A percentile compares a stretch with the other conserved stretches of the same genome.
Conservation (phyloP, 2,797 vertebrate genomes). For the Antennarius maculatus region DNA sequence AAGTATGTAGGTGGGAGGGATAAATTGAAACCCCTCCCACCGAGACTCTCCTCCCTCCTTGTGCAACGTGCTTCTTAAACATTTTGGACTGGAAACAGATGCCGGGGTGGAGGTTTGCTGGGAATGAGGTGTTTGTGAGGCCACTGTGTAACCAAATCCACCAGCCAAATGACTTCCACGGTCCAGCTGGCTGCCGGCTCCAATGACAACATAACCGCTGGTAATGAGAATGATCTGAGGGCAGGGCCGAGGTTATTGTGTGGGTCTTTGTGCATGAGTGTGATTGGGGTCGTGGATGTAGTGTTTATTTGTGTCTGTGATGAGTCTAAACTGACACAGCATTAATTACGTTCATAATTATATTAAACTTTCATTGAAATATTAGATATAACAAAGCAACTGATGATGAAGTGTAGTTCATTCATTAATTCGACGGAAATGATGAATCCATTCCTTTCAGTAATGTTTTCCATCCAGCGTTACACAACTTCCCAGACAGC, state of each 20-base stretch:
- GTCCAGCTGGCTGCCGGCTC: constrained; percentile 69
- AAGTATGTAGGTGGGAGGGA: too few relatives aligned
- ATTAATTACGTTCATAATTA: constrained; percentile 1
- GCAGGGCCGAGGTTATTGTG: constrained; percentile 17
- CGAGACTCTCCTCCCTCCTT: constrained; percentile 33
- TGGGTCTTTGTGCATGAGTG: constrained; percentile 23
- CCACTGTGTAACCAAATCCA: constrained; percentile 68
- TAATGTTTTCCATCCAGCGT: neutral
- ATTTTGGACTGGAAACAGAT: constrained; percentile 60
- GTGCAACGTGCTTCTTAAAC: constrained; percentile 58
- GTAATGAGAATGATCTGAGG: constrained; percentile 68
- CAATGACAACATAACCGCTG: constrained; percentile 61
- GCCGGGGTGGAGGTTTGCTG: constrained; percentile 53
- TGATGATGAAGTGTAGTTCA: neutral
- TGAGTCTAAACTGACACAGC: constrained; percentile 16
- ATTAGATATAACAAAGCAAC: neutral
- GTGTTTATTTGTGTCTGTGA: too few relatives aligned
- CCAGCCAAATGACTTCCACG: constrained; percentile 57
- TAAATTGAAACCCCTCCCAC: constrained; percentile 14
- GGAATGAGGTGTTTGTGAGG: constrained; percentile 68
- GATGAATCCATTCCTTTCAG: neutral
- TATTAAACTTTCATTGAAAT: neutral
- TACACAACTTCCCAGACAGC: neutral
- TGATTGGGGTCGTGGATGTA: constrained; percentile 14
- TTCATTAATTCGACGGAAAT: neutral